Conservation (phyloP, 2,113 vertebrate genomes). For the Anseranas semipalmata region DNA sequence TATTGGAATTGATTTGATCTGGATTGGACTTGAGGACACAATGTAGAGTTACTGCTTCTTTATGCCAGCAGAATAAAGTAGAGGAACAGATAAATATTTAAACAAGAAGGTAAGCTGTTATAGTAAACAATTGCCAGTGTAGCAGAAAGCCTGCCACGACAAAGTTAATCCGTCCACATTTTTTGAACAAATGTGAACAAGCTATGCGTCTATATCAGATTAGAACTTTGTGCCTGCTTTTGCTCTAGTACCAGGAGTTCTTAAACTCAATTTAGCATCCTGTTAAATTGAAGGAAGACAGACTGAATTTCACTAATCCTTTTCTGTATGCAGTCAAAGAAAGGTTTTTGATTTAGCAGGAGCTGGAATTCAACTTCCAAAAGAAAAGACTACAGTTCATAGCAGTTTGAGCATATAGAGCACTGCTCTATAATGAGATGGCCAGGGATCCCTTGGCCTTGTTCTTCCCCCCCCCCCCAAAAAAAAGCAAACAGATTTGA, state of each 20-base stretch:
- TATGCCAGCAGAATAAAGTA: not conserved
- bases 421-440: not conserved
- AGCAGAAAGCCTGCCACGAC: not conserved
- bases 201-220: not conserved
- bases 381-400: not conserved
- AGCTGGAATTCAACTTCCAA: not conserved
- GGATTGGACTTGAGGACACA: not conserved
- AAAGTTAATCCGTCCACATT: not conserved
- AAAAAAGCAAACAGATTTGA: not conserved
- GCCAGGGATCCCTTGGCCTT: not conserved
- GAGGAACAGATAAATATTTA: not conserved
- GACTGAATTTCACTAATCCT: not conserved
- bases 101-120: not conserved
- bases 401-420: rapidly evolving
- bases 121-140: not conserved
- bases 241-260: not conserved
- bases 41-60: not conserved
- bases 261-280: not conserved
- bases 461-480: not conserved
- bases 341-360: not conserved
- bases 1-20: not conserved
- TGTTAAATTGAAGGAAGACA: not conserved
- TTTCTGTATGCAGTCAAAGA: not conserved
- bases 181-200: not conserved
- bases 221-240: not conserved